Percentiles rank a stretch among this genome's conserved stretches.
Evolutionary conservation across 2,113 vertebrate genomes (phyloP).

Genomic region (Catharus fuscescens): DNA sequence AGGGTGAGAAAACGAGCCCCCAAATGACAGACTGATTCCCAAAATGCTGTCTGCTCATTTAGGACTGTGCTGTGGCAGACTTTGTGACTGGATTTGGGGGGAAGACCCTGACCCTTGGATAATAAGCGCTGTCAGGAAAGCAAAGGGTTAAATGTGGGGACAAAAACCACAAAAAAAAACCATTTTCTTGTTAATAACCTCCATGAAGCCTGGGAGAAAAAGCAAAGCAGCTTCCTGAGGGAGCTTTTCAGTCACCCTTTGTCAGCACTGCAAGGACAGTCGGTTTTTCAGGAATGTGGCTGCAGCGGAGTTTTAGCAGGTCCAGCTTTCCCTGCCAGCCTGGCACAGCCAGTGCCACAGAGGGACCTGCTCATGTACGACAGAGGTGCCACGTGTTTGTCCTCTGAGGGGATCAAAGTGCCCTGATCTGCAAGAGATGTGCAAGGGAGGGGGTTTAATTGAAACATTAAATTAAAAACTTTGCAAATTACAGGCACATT

Average conservation of each 20-base stretch:
- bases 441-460: conserved; percentile 29
- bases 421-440: neutral
- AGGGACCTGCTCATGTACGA: neutral
- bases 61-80: neutral
- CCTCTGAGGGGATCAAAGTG: neutral
- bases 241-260: neutral
- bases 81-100: neutral
- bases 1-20: rapidly evolving
- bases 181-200: neutral
- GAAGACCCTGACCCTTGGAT: neutral
- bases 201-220: neutral
- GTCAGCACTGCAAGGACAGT: neutral
- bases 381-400: neutral
- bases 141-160: neutral
- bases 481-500: neutral
- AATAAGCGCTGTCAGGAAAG: neutral
- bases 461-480: conserved; percentile 49
- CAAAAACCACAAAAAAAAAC: neutral
- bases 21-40: neutral
- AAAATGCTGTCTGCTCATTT: neutral
- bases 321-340: neutral
- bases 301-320: neutral
- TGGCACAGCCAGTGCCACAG: rapidly evolving
- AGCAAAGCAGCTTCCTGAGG: neutral
- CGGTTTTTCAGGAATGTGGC: neutral